These are phyloP conservation scores for Lonchura striata DNA, from an alignment of 2,113 vertebrate species.

Conservation along the genomic window DNA sequence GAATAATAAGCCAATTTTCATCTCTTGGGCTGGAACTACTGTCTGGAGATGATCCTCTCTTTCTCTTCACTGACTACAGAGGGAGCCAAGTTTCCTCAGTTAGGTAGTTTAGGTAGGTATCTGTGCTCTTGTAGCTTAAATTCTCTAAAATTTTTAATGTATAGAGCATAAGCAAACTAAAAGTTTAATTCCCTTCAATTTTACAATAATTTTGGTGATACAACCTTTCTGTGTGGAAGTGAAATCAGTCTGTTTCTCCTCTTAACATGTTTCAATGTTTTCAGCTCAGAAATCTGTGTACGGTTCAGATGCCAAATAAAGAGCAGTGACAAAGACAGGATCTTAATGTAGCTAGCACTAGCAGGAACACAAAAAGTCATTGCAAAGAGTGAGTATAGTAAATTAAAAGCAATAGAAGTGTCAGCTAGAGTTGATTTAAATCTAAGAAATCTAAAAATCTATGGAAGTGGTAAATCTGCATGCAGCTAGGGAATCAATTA, in stretches of 20 bases:
- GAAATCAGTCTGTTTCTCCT: background rate
- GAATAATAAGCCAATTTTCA: background rate
- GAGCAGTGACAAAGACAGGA: background rate
- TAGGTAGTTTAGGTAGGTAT: background rate
- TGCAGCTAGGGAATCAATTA: background rate
- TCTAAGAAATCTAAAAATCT: background rate
- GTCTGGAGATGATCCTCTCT: background rate
- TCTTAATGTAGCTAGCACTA: background rate
- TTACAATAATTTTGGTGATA: background rate
- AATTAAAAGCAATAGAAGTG: background rate
- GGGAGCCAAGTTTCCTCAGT: slow-evolving; percentile 46
- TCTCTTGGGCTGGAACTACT: background rate
- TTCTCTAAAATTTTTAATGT: background rate
- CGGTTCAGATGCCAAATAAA: background rate
- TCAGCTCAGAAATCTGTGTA: background rate
- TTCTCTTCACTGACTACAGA: slow-evolving; percentile 43
- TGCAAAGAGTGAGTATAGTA: background rate
- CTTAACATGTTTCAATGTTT: background rate
- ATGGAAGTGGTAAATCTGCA: background rate
- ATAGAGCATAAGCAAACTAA: background rate
- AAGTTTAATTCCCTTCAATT: background rate
- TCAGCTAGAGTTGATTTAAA: background rate
- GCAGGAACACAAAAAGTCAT: background rate
- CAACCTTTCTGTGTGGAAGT: background rate
- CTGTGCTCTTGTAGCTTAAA: background rate